Evolutionary conservation across 2,113 vertebrate species (phyloP).

Genomic region (Marmota flaviventris): DNA sequence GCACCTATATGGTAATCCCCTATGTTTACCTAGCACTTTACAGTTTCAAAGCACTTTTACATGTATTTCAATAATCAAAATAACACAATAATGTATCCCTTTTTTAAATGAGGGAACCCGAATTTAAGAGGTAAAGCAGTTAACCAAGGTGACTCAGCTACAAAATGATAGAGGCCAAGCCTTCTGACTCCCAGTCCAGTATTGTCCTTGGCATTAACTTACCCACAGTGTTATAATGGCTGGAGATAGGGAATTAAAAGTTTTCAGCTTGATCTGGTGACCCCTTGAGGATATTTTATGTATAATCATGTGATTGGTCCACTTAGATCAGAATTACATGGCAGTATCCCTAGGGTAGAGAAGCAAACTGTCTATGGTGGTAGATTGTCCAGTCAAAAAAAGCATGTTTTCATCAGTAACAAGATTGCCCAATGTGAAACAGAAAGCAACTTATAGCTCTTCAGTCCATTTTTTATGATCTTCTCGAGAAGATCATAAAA

Average conservation of each 20-base stretch:
- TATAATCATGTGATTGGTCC: not conserved
- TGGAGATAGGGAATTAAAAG: constrained; percentile 3
- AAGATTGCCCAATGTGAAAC: constrained; percentile 32
- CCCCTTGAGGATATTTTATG: not conserved
- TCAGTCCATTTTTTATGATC: constrained; percentile 27
- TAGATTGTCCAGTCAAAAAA: not conserved
- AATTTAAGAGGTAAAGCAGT: constrained; percentile 42
- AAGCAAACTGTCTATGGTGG: not conserved
- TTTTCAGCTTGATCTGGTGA: not conserved
- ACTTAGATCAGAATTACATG: not conserved
- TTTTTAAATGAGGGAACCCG: constrained; percentile 59
- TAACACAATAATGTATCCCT: not conserved
- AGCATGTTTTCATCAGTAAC: not conserved
- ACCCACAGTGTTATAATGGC: constrained; percentile 55
- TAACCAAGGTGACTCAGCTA: constrained; percentile 43
- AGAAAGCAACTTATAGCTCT: constrained; percentile 19
- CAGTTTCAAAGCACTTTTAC: constrained; percentile 79
- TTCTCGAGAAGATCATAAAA: not conserved
- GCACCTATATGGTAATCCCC: constrained; percentile 76
- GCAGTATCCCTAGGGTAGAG: not conserved
- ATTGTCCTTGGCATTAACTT: constrained; percentile 51
- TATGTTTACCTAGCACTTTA: constrained; percentile 80
- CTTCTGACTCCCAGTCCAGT: constrained; percentile 80
- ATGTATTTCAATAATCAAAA: constrained; percentile 53
- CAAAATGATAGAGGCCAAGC: constrained; percentile 46